phyloP scores from a whole-genome alignment of 2,113 vertebrate genomes.

The Aegithalos caudatus region DNA sequence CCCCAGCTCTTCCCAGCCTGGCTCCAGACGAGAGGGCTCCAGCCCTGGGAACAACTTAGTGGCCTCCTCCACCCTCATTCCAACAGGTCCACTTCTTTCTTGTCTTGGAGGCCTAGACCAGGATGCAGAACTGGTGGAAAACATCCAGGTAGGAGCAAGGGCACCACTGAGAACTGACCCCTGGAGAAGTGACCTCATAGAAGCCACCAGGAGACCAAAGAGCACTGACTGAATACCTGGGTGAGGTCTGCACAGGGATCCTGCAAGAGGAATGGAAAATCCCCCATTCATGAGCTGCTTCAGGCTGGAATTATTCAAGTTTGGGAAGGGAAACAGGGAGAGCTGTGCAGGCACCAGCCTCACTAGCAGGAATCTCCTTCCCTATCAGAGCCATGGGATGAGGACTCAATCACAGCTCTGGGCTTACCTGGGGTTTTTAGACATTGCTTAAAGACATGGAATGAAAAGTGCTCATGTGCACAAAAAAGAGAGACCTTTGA shows the following conservation, averaged over 20 bases:
- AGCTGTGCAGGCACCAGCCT: neutral
- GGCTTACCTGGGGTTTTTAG: neutral
- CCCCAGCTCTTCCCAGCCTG: neutral
- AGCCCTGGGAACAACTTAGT: neutral
- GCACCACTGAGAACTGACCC: neutral
- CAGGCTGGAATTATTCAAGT: neutral
- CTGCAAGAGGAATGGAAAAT: neutral
- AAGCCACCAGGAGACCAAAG: neutral
- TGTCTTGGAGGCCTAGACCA: neutral
- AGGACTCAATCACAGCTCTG: fast-evolving
- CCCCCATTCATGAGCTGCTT: neutral
- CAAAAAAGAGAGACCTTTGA: neutral
- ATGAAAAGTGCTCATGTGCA: neutral
- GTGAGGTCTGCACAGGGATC: neutral
- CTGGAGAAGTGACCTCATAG: neutral
- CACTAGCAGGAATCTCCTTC: neutral
- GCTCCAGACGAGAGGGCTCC: neutral
- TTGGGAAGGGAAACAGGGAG: neutral
- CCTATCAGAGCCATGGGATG: neutral
- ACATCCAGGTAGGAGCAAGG: neutral
- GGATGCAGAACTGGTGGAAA: neutral
- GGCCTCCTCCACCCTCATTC: neutral
- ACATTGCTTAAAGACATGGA: neutral
- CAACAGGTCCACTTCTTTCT: neutral
- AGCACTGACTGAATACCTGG: fast-evolving